phyloP scores from a whole-genome alignment of 2,888 invertebrate species.

The Chloroclysta siterata region DNA sequence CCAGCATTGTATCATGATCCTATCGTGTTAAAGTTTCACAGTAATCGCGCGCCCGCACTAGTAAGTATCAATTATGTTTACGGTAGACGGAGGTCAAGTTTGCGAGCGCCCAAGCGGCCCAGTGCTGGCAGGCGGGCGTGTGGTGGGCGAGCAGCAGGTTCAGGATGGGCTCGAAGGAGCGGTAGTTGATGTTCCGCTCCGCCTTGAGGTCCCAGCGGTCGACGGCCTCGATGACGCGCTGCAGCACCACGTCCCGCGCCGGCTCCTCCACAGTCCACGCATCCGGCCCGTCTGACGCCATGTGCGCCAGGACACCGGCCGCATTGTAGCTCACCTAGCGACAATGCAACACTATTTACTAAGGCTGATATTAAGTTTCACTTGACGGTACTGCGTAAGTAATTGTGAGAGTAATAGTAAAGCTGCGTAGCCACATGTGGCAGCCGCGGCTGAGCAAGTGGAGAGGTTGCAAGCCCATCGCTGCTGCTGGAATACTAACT shows the following conservation, averaged over 20 bases:
- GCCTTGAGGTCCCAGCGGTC: constrained; percentile 94
- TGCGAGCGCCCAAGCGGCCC: constrained; percentile 99
- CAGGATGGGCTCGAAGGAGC: constrained; percentile 96
- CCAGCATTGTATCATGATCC: no score
- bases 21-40: no score
- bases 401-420: no score
- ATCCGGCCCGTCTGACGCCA: constrained; percentile 95
- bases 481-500: no score
- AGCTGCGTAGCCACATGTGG: no score
- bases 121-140: constrained; percentile 96
- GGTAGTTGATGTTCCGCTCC: constrained; percentile 97
- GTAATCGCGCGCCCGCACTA: no score
- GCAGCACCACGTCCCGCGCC: constrained; percentile 88
- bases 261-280: constrained; percentile 92
- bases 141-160: constrained; percentile 92
- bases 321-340: constrained; percentile 95
- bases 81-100: constrained; percentile 97
- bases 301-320: constrained; percentile 97
- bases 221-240: constrained; percentile 92
- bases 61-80: constrained; percentile 85
- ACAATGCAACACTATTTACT: neutral
- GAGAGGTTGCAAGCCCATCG: no score
- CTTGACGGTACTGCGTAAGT: no score
- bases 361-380: no score
- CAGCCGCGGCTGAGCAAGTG: no score